Conservation (phyloP, 2,797 vertebrate species). For the Falco concolor region DNA sequence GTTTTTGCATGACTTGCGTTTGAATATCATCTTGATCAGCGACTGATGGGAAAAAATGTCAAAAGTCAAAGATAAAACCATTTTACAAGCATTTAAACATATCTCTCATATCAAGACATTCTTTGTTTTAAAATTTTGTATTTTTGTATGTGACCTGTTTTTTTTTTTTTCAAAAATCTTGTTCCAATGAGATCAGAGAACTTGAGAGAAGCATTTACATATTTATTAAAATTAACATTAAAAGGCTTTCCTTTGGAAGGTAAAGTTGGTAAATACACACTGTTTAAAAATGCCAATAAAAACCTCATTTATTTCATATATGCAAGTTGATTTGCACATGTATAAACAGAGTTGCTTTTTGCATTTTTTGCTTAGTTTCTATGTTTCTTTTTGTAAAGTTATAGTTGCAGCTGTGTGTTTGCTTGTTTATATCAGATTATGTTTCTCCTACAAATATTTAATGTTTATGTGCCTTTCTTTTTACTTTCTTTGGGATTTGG, state of each 20-base stretch:
- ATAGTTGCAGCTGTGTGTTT: conserved; percentile 35
- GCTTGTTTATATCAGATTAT: conserved; percentile 53
- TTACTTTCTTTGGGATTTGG: conserved; percentile 62
- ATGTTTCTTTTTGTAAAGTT: conserved; percentile 54
- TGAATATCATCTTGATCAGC: neutral
- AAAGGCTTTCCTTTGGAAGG: conserved; percentile 67
- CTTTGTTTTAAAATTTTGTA: conserved; percentile 63
- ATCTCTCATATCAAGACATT: conserved; percentile 61
- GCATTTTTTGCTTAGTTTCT: conserved; percentile 64
- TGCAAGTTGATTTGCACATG: conserved; percentile 81
- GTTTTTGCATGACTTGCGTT: conserved; percentile 39
- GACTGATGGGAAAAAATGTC: neutral
- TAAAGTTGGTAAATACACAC: conserved; percentile 68
- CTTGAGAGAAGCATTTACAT: conserved; percentile 66
- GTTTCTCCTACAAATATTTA: conserved; percentile 65
- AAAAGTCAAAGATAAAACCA: conserved; percentile 11
- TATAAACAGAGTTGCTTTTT: conserved; percentile 71
- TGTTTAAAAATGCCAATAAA: conserved; percentile 75
- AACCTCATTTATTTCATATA: conserved; percentile 75
- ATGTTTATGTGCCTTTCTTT: conserved; percentile 74
- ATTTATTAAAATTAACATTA: conserved; percentile 71
- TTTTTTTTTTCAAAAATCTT: conserved; percentile 18
- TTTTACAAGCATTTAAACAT: conserved; percentile 39
- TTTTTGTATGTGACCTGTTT: conserved; percentile 62
- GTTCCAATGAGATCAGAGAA: conserved; percentile 60